Base-by-base conservation (phyloP, 2,797 vertebrate species). In the Antennarius maculatus region DNA sequence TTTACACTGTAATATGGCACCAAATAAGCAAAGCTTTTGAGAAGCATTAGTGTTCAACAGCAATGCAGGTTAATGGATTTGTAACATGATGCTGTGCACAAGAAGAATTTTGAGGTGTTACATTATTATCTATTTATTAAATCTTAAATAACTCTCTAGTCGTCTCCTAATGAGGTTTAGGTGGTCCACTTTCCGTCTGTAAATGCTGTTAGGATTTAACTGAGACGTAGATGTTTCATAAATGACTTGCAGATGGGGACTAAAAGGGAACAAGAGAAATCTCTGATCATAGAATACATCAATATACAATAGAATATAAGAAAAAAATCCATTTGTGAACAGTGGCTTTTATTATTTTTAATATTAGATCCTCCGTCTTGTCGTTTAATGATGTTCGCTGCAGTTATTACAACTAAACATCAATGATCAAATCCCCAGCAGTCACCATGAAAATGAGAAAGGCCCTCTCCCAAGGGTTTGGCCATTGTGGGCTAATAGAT, bases 101-200 rank as follows among this genome's bases (percentile, higher is more conserved):
- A 11, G 31, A 12, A 59, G 57, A 57, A 8, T 6, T 47, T 23
- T 54, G 12, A 48, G 4, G 34, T 11, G 50, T 50, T 63, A 37
- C 12, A 23, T 28, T 10, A 23, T 37, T 74, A 58, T 51, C 17
- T 65, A 55, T 52, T 49, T 5, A 11, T 48, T 39, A 18, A 3
- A 51, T 15, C 39, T 58, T 42, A 31, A 66, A 72, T 57, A 5
- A 47, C 55, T 77, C 16, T 56, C 42, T 61, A 15, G 28, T 18
- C 4, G 37, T 29, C 53, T 66, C 27, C 29, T 39, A 55, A 48
- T 64, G 8, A 68, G 67, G 54, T 55, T 55, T 18, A 5, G n/a
- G 9, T 3, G 13, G 66, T 74, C 56, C 28, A 51, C n/a, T 71
- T 66, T 47, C 71, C 57, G 18, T 57, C 23, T n/a, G n/a, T 54